Conservation (phyloP, 2,888 invertebrate genomes). For the Galerucella pusilla region DNA sequence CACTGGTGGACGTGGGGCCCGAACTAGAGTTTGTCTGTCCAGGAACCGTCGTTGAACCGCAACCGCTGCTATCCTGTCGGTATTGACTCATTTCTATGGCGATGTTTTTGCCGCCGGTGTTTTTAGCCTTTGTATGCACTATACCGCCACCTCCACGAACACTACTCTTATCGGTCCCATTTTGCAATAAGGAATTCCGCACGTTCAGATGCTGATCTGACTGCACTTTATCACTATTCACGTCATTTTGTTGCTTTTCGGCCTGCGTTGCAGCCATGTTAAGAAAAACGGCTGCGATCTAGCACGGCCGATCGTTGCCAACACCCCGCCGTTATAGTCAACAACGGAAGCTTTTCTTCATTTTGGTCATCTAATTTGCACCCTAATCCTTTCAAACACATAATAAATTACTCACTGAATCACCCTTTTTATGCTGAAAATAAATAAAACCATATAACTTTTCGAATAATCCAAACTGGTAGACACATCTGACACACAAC, state of each 20-base stretch:
- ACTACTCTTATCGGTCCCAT: slow-evolving; percentile 81
- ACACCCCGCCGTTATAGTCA: slow-evolving; percentile 71
- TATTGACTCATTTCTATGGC: slow-evolving; percentile 75
- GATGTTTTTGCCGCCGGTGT: slow-evolving; percentile 70
- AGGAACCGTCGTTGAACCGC: slow-evolving; percentile 62
- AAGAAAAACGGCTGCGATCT: slow-evolving; percentile 66
- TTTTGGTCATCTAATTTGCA: slow-evolving; percentile 63
- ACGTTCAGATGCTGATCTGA: slow-evolving; percentile 73
- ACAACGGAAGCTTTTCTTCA: slow-evolving; percentile 64
- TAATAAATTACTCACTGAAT: slow-evolving; percentile 63
- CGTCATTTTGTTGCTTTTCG: slow-evolving; percentile 84
- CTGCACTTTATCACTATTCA: slow-evolving; percentile 73
- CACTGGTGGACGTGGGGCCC: slow-evolving; percentile 51
- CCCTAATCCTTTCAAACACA: slow-evolving; percentile 66
- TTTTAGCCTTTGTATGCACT: slow-evolving; percentile 74
- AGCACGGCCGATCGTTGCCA: slow-evolving; percentile 69
- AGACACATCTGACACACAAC: slow-evolving; percentile 78
- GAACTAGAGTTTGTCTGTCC: slow-evolving; percentile 54
- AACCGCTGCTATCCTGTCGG: slow-evolving; percentile 73
- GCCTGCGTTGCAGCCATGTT: slow-evolving; percentile 90
- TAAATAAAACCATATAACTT: slow-evolving; percentile 64
- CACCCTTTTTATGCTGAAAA: slow-evolving; percentile 62
- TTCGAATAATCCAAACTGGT: slow-evolving; percentile 65
- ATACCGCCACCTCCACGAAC: slow-evolving; percentile 72
- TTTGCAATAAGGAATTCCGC: slow-evolving; percentile 77